Conservation (phyloP, 2,888 invertebrate species). For the Saturnia japonica region DNA sequence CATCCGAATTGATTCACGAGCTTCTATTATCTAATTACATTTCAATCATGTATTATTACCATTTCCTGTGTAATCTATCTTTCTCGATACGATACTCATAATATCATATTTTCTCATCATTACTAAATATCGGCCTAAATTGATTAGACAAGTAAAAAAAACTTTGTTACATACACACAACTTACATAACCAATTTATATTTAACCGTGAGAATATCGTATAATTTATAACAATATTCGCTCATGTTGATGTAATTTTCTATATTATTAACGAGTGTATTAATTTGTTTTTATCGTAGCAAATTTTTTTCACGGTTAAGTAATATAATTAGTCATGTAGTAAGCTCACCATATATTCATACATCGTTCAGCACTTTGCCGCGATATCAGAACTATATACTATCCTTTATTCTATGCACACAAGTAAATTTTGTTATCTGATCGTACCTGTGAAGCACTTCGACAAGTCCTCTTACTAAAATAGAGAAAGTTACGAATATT, state of each 20-base stretch:
- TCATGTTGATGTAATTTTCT: background rate
- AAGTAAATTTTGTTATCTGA: background rate
- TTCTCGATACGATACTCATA: slow-evolving; percentile 10
- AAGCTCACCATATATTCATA: background rate
- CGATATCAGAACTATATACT: background rate
- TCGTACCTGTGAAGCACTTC: background rate
- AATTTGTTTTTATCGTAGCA: background rate
- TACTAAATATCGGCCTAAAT: slow-evolving; percentile 37
- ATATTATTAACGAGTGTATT: background rate
- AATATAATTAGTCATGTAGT: background rate
- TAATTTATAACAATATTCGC: background rate
- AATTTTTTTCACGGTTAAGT: slow-evolving; percentile 14
- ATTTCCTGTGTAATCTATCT: slow-evolving; percentile 21
- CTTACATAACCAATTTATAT: slow-evolving; percentile 3
- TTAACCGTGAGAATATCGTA: slow-evolving; percentile 14
- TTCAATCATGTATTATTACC: slow-evolving; percentile 18
- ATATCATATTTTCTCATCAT: slow-evolving; percentile 24
- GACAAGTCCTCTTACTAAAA: background rate
- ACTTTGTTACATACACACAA: slow-evolving; percentile 6
- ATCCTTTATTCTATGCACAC: slow-evolving; percentile 12
- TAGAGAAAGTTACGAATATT: background rate
- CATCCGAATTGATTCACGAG: slow-evolving; percentile 43
- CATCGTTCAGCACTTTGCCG: slow-evolving; percentile 12
- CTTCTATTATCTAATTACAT: slow-evolving; percentile 34
- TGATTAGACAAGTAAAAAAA: background rate